A percentile compares a stretch with the other conserved stretches of the same genome.
phyloP scores from a whole-genome alignment of 2,797 vertebrate genomes.

The Cossypha niveicapilla region DNA sequence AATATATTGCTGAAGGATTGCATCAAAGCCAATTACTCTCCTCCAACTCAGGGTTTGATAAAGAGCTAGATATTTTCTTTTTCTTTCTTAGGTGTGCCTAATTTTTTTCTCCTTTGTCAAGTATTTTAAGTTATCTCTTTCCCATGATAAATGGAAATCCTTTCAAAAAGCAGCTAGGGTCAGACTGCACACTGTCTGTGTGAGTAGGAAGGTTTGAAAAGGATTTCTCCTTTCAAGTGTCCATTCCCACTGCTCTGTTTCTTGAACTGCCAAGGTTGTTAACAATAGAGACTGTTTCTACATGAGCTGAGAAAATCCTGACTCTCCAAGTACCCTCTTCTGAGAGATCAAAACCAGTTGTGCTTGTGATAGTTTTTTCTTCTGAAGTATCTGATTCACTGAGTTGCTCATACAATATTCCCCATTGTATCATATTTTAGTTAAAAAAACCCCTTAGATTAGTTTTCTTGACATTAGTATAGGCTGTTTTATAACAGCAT shows the following conservation, averaged over 20 bases:
- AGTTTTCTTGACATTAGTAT: background rate
- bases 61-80: background rate
- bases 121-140: background rate
- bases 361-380: background rate
- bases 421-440: background rate
- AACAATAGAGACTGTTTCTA: background rate
- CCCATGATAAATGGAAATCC: background rate
- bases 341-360: background rate
- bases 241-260: background rate
- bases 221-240: background rate
- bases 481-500: background rate
- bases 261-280: background rate
- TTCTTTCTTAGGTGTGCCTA: background rate
- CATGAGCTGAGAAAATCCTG: background rate
- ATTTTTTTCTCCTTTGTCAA: background rate
- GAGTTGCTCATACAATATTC: background rate
- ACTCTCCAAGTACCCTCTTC: background rate
- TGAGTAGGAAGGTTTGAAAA: background rate
- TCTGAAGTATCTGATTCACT: background rate
- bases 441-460: background rate
- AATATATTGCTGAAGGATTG: background rate
- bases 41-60: background rate
- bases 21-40: background rate
- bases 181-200: background rate
- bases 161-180: background rate